These are phyloP conservation scores for Bucorvus abyssinicus DNA, from an alignment of 2,797 vertebrate genomes.

Conservation along the genomic window DNA sequence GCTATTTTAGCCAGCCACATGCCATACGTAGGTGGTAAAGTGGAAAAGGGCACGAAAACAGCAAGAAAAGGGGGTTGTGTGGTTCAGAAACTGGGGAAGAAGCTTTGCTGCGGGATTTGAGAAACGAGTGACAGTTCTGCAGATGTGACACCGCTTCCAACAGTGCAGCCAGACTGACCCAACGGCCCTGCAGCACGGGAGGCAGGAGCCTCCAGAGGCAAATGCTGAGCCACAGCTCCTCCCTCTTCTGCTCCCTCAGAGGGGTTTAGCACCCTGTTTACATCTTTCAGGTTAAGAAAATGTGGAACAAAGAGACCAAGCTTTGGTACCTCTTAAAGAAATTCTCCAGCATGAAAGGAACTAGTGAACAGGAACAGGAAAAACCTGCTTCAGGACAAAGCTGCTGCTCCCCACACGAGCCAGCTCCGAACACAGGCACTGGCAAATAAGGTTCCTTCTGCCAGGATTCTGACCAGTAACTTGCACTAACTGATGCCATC, in stretches of 20 bases:
- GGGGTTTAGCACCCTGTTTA: neutral
- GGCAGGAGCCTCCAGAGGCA: no score
- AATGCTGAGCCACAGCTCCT: neutral
- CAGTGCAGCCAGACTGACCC: neutral
- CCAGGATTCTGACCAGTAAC: neutral
- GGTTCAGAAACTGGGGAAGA: neutral
- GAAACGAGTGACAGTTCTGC: neutral
- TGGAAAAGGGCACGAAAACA: neutral
- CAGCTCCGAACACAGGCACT: conserved; percentile 32
- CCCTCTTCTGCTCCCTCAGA: neutral
- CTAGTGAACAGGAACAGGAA: conserved; percentile 47
- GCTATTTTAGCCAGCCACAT: neutral
- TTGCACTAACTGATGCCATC: neutral
- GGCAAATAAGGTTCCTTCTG: conserved; percentile 9
- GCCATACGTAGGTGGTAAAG: neutral
- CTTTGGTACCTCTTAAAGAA: neutral
- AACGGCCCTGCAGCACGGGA: no score
- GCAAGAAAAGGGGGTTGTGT: neutral
- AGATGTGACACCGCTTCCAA: neutral
- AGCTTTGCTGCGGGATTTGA: neutral
- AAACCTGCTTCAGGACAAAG: conserved; percentile 59
- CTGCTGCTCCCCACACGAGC: conserved; percentile 39
- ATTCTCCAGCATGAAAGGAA: neutral
- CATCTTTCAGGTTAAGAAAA: neutral
- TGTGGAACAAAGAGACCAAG: neutral